Percentiles rank a stretch among this genome's conserved stretches.
phyloP scores from a whole-genome alignment of 2,888 invertebrate genomes.

The Heliconius hortense region DNA sequence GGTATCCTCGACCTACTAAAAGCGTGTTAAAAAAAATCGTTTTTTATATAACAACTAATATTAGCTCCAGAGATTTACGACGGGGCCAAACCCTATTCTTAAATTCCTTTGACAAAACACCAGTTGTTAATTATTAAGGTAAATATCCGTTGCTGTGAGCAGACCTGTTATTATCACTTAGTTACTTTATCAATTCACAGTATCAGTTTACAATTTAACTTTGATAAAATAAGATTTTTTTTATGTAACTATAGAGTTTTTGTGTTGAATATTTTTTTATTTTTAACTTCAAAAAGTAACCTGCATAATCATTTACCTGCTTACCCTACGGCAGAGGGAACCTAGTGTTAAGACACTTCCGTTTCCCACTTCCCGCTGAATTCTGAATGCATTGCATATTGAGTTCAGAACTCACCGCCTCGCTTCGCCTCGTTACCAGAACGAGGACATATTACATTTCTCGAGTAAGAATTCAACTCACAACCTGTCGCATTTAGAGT shows the following conservation, averaged over 20 bases:
- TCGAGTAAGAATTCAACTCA: neutral
- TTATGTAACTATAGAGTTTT: neutral
- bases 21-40: neutral
- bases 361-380: neutral
- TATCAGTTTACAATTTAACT: neutral
- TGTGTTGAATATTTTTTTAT: neutral
- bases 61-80: conserved; percentile 4
- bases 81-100: conserved; percentile 10
- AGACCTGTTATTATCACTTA: conserved; percentile 10
- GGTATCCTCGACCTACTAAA: neutral
- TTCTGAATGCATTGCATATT: too few species aligned
- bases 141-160: conserved; percentile 24
- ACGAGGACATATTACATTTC: neutral
- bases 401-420: neutral
- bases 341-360: neutral
- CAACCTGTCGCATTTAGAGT: neutral
- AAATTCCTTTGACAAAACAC: conserved; percentile 22
- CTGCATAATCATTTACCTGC: neutral
- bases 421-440: neutral
- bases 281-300: neutral
- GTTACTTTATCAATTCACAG: conserved; percentile 11
- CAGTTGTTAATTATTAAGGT: conserved; percentile 26
- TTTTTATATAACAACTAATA: conserved; percentile 11
- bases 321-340: neutral
- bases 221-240: neutral